Conservation (phyloP, 2,888 invertebrate genomes). For the Orthosia cruda region DNA sequence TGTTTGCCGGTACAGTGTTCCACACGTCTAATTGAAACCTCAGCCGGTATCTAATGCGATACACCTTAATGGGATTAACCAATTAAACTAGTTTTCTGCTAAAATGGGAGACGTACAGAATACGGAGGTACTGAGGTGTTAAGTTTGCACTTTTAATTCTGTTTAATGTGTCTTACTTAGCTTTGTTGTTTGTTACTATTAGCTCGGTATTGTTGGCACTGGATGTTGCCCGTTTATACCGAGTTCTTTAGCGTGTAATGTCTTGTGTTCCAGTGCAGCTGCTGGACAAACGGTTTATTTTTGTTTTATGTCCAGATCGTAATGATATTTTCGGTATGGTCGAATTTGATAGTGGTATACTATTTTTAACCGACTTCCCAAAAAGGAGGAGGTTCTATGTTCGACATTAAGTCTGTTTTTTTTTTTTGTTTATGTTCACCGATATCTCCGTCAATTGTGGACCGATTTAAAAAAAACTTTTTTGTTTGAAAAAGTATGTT, state of each 20-base stretch:
- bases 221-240: neutral
- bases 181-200: conserved; percentile 18
- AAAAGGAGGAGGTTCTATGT: too few relatives aligned
- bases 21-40: conserved; percentile 63
- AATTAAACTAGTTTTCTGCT: conserved; percentile 62
- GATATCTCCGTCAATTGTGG: too few relatives aligned
- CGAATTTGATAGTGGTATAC: neutral
- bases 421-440: too few relatives aligned
- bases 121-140: conserved; percentile 27
- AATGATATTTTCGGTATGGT: neutral
- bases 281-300: neutral
- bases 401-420: too few relatives aligned
- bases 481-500: too few relatives aligned
- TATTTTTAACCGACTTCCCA: too few relatives aligned
- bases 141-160: conserved; percentile 52
- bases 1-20: conserved; percentile 3
- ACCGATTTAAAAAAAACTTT: too few relatives aligned
- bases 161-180: conserved; percentile 24
- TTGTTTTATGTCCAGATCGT: neutral
- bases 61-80: conserved; percentile 62
- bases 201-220: conserved; percentile 10
- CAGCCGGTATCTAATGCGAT: conserved; percentile 55
- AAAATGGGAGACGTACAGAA: conserved; percentile 42
- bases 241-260: neutral
- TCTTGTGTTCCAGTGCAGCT: neutral